Percentiles rank a stretch among this genome's conserved stretches.
Evolutionary conservation across 2,113 vertebrate genomes (phyloP).

Genomic region (Symphodus melops): DNA sequence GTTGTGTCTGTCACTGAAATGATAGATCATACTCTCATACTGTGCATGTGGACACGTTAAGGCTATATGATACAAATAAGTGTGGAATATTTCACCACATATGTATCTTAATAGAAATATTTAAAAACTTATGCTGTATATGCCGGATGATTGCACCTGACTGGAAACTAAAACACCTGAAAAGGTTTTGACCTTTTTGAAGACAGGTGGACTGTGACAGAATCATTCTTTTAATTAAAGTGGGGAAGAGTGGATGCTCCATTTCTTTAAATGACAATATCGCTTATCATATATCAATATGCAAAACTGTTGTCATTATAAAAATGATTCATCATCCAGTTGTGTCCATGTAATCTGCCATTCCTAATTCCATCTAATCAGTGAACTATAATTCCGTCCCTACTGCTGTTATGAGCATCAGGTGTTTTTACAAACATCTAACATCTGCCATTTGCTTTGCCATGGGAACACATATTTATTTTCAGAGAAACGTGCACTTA

Average conservation of each 20-base stretch:
- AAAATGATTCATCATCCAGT: no score
- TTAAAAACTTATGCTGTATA: neutral
- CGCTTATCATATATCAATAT: neutral
- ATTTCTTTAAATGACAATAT: no score
- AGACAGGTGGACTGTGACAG: neutral
- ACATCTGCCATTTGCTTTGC: neutral
- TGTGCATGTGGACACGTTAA: no score
- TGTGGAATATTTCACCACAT: neutral
- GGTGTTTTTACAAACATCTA: neutral
- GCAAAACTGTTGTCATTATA: neutral
- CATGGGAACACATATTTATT: neutral
- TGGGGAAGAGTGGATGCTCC: neutral
- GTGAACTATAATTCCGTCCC: neutral
- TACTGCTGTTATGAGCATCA: neutral
- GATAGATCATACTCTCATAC: no score
- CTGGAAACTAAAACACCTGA: neutral
- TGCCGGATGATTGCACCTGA: neutral
- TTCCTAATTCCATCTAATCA: slow-evolving; percentile 4
- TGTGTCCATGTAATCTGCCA: neutral
- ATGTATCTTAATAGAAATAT: neutral
- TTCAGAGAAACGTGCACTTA: neutral
- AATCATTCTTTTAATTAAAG: neutral
- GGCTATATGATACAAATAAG: neutral
- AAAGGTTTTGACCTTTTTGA: slow-evolving; percentile 4
- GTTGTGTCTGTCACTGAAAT: no score